Evolutionary conservation across 2,113 vertebrate genomes (phyloP).

Genomic region (Otolemur garnettii): DNA sequence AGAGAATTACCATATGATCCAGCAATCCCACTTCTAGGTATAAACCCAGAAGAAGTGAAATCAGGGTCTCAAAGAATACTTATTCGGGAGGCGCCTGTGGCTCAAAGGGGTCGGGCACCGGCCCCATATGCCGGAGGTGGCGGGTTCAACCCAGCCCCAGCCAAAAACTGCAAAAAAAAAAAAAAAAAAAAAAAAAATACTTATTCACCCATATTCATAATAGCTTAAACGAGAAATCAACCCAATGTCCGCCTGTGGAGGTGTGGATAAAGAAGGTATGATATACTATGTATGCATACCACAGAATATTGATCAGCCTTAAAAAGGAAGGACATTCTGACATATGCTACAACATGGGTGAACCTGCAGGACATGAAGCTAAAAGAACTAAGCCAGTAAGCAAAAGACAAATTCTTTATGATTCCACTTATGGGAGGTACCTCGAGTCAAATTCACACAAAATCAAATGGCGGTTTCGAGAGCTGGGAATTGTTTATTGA

Average conservation of each 20-base stretch:
- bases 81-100: neutral
- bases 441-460: neutral
- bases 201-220: neutral
- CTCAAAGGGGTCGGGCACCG: no score
- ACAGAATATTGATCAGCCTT: neutral
- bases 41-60: neutral
- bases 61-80: neutral
- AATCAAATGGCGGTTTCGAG: neutral
- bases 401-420: neutral
- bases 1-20: neutral
- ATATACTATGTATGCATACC: neutral
- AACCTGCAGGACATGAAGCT: neutral
- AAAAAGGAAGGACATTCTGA: neutral
- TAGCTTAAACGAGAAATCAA: neutral
- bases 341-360: no score
- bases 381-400: neutral
- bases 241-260: neutral
- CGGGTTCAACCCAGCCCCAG: no score
- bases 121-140: no score
- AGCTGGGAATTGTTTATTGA: neutral
- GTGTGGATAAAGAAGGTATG: neutral
- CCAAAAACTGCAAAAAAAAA: no score
- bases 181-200: neutral
- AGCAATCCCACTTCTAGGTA: neutral
- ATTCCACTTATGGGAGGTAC: neutral